Evolutionary conservation across 2,888 invertebrate species (phyloP), one percentile per base, ranked within the genome.

Genomic region (Notodonta ziczac): DNA sequence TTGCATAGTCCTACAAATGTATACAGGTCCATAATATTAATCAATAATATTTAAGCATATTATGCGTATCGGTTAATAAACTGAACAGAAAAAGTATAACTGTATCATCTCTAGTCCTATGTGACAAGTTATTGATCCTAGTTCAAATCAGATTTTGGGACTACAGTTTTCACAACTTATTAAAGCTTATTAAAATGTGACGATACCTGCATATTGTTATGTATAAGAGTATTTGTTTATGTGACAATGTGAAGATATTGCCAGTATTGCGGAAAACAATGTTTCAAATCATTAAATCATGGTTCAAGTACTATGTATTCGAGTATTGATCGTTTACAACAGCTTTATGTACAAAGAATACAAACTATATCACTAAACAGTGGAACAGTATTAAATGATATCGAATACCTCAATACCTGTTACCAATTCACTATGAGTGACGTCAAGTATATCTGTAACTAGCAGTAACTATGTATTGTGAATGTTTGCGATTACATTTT

Each of bases 371-470:
- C n/a, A n/a, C 13, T n/a, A n/a, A 46, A 50, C 57, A 66, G 75
- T 76, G 75, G 75, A 76, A 76, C 76, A 76, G 70, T 66, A 66
- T 66, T 72, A 66, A 69, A 51, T 58, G 32, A 58, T 73, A 70
- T 63, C 66, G 69, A 75, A 70, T 77, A 77, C 76, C 76, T 77
- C 77, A 76, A 64, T 71, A 70, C 59, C 72, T 75, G 76, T 77
- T 77, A 77, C 76, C 76, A 77, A 65, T 61, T 57, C 53, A 63
- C 52, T 57, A 63, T 59, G 56, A 63, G 60, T 66, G 62, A 70
- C 50, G 60, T 65, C 42, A 57, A 56, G 56, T 35, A 35, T 66
- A 65, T 60, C 64, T 66, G 65, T 67, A 65, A 56, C 70, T 69
- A 65, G 56, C 61, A 59, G 16, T 54, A 62, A 13, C 39, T 24